Evolutionary conservation across 2,888 invertebrate species (phyloP).

Genomic region (Strigamia crassipes): DNA sequence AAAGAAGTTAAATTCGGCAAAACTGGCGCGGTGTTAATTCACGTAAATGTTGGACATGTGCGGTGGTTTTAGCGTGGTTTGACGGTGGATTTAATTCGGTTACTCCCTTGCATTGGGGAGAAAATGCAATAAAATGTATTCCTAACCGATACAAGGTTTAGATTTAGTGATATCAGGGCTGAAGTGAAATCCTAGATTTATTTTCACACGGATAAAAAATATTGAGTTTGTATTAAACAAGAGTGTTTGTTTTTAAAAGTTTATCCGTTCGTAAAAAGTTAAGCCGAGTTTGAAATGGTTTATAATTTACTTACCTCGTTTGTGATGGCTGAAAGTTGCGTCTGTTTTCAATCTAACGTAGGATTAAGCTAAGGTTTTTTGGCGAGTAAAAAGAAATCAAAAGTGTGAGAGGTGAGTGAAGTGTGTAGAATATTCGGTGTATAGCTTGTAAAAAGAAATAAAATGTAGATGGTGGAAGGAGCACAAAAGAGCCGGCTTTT

Average conservation of each 20-base stretch:
- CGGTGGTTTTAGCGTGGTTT: neutral
- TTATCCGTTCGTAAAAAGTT: neutral
- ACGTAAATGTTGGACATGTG: neutral
- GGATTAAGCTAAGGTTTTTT: neutral
- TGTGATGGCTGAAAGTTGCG: neutral
- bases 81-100: neutral
- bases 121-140: neutral
- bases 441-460: conserved; percentile 15
- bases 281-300: neutral
- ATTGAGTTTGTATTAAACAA: too few relatives aligned
- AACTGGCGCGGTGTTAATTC: neutral
- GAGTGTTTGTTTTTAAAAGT: neutral
- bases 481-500: conserved; percentile 36
- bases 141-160: neutral
- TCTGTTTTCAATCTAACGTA: neutral
- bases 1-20: neutral
- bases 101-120: neutral
- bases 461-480: conserved; percentile 21
- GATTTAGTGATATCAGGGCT: neutral
- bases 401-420: conserved; percentile 17
- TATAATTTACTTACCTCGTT: conserved; percentile 31
- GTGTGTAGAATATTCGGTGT: conserved; percentile 30
- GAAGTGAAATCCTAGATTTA: neutral
- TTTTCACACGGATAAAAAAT: neutral
- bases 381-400: neutral